Base-by-base conservation (phyloP, 2,888 invertebrate species). In the Piscicola geometra region DNA sequence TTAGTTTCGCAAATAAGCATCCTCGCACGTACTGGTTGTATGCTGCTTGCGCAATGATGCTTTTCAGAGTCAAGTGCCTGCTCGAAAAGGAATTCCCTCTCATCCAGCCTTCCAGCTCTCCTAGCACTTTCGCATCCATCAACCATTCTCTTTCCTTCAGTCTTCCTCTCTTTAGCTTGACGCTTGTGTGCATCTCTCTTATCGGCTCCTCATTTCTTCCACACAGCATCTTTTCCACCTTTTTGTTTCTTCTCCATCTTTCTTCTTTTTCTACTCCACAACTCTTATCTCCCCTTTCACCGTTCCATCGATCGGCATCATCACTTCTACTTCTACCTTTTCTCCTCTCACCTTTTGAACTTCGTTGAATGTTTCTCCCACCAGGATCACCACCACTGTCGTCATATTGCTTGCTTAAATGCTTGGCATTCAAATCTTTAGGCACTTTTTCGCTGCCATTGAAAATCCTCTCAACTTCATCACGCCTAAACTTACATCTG, bases 161-260 rank as follows among this genome's bases (percentile, higher is more conserved):
- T n/a, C n/a, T n/a, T n/a, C n/a, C n/a, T n/a, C n/a, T n/a, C n/a
- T n/a, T n/a, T n/a, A n/a, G n/a, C n/a, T n/a, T n/a, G n/a, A n/a
- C n/a, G n/a, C n/a, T n/a, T n/a, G n/a, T n/a, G n/a, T n/a, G n/a
- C n/a, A n/a, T n/a, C n/a, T n/a, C n/a, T n/a, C 9, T 21, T 47
- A 15, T 47, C 21, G 50, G 21, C 21, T 47, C 12, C 9, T 47
- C 50, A 15, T 9, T 47, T 47, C 21, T 47, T 47, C 50, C 21
- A 47, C 21, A 47, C 50, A 15, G 21, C 21, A 15, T 47, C 12
- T 15, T 21, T 15, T 15, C 21, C 21, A 25, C n/a, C 25, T 56
- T 56, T 56, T 25, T 21, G n/a, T 56, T 56, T 21, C n/a, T 56
- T 56, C 60, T 56, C n/a, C 60, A 56, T 25, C n/a, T 56, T 25